Percentiles rank a stretch among this genome's conserved stretches.
phyloP scores from a whole-genome alignment of 2,113 vertebrate species.

The Anolis sagrei region DNA sequence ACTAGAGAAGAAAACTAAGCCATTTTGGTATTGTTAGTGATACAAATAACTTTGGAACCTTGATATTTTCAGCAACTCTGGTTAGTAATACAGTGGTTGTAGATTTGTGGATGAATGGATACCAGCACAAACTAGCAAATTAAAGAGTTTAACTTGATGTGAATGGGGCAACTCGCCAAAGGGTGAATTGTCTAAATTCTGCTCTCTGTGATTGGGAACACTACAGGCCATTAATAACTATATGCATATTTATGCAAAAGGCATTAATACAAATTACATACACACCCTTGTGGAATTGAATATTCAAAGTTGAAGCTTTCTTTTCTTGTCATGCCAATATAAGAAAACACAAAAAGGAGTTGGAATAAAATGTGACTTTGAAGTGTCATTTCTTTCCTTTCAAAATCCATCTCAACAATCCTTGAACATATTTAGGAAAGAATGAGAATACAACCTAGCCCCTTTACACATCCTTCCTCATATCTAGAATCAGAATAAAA shows the following conservation, averaged over 20 bases:
- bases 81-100: not conserved
- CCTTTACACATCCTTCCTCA: not conserved
- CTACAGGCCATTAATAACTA: not conserved
- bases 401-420: constrained; percentile 15
- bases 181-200: not conserved
- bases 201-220: not conserved
- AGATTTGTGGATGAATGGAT: not conserved
- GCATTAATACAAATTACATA: not conserved
- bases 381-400: not conserved
- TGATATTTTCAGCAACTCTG: not conserved
- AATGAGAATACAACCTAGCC: fast-evolving
- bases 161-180: not conserved
- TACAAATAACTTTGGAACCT: not conserved
- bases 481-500: constrained; percentile 18
- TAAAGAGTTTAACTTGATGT: not conserved
- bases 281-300: not conserved
- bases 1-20: not conserved
- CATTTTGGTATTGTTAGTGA: not conserved
- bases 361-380: not conserved
- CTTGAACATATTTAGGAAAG: not conserved
- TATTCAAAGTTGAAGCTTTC: not conserved
- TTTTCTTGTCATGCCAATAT: not conserved
- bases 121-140: not conserved
- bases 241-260: not conserved
- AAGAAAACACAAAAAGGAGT: not conserved